phyloP scores from a whole-genome alignment of 2,888 invertebrate species.

The Lycophotia porphyrea region DNA sequence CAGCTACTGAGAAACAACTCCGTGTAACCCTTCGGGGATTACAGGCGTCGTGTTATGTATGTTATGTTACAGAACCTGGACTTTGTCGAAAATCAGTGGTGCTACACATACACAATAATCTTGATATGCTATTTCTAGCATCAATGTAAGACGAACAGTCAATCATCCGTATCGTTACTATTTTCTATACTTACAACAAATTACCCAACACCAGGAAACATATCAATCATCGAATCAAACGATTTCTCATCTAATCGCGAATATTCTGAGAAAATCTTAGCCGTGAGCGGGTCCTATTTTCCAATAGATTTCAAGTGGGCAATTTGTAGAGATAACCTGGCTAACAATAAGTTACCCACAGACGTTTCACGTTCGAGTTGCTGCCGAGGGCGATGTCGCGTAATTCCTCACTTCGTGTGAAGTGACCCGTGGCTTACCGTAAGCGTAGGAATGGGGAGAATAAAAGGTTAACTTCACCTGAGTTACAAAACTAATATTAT shows the following conservation, averaged over 20 bases:
- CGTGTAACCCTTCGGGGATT: neutral
- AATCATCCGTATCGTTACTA: constrained; percentile 35
- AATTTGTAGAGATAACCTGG: constrained; percentile 62
- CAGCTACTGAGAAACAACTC: neutral
- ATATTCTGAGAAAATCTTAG: constrained; percentile 58
- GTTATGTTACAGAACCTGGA: neutral
- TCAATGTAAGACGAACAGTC: constrained; percentile 4
- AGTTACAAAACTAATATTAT: neutral
- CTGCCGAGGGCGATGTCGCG: constrained; percentile 62
- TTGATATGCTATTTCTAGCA: constrained; percentile 2
- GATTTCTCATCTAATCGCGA: constrained; percentile 59
- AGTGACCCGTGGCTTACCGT: constrained; percentile 68
- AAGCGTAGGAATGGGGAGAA: constrained; percentile 42
- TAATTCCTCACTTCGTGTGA: constrained; percentile 67
- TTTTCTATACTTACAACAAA: constrained; percentile 47
- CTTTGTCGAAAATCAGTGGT: neutral
- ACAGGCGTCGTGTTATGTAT: neutral
- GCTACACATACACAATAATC: neutral
- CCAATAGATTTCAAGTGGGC: constrained; percentile 66
- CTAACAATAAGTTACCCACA: constrained; percentile 62
- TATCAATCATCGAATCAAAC: constrained; percentile 56
- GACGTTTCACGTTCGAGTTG: constrained; percentile 44
- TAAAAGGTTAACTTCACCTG: constrained; percentile 36
- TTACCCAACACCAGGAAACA: constrained; percentile 59
- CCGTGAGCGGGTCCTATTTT: constrained; percentile 61